These are phyloP conservation scores for Geothlypis trichas DNA, from an alignment of 2,113 vertebrate species.

Conservation along the genomic window DNA sequence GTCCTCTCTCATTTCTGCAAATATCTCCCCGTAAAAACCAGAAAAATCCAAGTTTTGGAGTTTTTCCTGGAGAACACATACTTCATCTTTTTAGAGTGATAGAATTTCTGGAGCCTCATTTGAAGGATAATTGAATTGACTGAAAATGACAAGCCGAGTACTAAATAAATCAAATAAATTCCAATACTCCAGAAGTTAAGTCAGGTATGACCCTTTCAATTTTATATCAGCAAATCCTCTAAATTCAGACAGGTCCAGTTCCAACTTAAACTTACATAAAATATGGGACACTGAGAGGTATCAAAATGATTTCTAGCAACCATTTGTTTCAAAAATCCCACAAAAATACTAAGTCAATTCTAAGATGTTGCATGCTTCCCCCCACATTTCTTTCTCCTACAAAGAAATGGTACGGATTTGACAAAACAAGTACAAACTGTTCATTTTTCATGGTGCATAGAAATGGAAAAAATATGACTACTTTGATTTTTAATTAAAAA, in stretches of 20 bases:
- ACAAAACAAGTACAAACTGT: not conserved
- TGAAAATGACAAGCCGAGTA: not conserved
- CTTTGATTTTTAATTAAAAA: slow-evolving; percentile 17
- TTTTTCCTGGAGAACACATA: accelerated
- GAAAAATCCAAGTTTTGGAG: not conserved
- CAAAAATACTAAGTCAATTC: not conserved
- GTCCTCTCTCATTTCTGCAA: not conserved
- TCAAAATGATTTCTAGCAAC: not conserved
- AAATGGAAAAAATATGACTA: not conserved
- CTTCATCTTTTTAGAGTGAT: not conserved
- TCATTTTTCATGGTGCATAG: not conserved
- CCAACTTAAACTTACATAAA: not conserved
- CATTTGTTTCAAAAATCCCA: not conserved
- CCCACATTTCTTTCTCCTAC: not conserved
- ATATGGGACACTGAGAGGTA: not conserved
- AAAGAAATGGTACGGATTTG: not conserved
- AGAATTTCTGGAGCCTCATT: not conserved
- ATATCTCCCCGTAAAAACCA: not conserved
- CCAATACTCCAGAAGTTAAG: not conserved
- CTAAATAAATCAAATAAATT: not conserved
- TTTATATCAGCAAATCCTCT: not conserved
- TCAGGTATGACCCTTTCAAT: not conserved
- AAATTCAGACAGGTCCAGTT: not conserved
- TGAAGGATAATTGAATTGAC: not conserved
- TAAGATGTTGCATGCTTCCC: not conserved